phyloP scores from a whole-genome alignment of 2,113 vertebrate genomes.

The Leuciscus idus region DNA sequence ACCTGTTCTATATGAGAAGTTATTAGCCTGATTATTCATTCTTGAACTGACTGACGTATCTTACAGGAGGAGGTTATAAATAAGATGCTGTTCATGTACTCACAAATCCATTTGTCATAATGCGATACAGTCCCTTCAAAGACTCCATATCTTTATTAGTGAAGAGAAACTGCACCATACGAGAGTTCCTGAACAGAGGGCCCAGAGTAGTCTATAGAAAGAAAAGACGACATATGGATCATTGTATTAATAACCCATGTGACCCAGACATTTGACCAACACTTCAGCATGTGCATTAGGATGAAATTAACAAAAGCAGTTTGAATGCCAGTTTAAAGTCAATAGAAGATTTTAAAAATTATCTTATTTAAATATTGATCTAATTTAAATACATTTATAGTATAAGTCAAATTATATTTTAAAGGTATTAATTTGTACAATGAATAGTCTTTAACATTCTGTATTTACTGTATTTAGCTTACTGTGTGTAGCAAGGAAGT shows the following conservation, averaged over 20 bases:
- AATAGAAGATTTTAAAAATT: neutral
- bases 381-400: no score
- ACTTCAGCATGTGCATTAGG: neutral
- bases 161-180: constrained; percentile 95
- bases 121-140: constrained; percentile 89
- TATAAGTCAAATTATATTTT: neutral
- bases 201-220: constrained; percentile 83
- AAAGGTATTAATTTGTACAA: neutral
- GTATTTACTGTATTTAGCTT: neutral
- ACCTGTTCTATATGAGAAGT: neutral
- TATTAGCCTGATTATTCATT: neutral
- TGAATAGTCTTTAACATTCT: neutral
- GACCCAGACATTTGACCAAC: neutral
- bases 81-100: constrained; percentile 62
- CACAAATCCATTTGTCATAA: constrained; percentile 93
- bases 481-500: neutral
- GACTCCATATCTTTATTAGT: constrained; percentile 94
- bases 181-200: constrained; percentile 90
- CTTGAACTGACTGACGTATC: neutral
- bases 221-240: neutral
- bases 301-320: neutral
- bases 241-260: neutral
- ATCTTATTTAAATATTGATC: neutral
- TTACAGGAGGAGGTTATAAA: neutral
- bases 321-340: neutral